phyloP scores from a whole-genome alignment of 1,140 invertebrate genomes.

The Cydia strobilella region DNA sequence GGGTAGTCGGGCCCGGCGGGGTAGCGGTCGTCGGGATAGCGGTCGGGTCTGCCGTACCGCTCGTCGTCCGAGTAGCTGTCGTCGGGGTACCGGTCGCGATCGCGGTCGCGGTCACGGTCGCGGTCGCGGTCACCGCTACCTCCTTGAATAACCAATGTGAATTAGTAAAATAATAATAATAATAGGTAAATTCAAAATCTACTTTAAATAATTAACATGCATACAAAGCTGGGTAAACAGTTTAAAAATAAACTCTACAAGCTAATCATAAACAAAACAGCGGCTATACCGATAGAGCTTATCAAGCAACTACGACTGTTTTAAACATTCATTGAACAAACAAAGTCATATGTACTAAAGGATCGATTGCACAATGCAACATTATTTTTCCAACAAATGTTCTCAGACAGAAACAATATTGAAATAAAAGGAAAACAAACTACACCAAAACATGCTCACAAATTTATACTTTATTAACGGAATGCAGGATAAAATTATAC shows the following conservation, averaged over 20 bases:
- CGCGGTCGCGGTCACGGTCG: conserved; percentile 54
- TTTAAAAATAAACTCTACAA: not conserved
- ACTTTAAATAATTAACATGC: not conserved
- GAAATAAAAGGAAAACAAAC: conserved; percentile 2
- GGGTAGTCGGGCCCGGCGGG: conserved; percentile 58
- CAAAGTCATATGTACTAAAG: not conserved
- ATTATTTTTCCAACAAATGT: not conserved
- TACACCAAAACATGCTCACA: not conserved
- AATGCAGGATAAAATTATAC: not conserved
- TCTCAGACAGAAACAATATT: not conserved
- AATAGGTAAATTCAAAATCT: not conserved
- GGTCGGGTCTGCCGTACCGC: conserved; percentile 72
- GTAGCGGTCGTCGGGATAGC: conserved; percentile 75
- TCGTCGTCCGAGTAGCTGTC: conserved; percentile 63
- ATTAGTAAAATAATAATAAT: conserved; percentile 35
- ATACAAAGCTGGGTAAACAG: not conserved
- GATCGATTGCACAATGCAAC: not conserved
- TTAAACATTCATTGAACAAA: not conserved
- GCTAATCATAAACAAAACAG: not conserved
- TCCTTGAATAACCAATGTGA: conserved; percentile 53
- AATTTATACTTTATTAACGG: not conserved
- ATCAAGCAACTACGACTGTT: not conserved
- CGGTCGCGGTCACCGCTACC: conserved; percentile 70
- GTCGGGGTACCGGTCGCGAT: conserved; percentile 59
- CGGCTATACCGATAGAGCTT: not conserved